Conservation (phyloP, 2,113 vertebrate species). For the Eudyptes chrysolophus region DNA sequence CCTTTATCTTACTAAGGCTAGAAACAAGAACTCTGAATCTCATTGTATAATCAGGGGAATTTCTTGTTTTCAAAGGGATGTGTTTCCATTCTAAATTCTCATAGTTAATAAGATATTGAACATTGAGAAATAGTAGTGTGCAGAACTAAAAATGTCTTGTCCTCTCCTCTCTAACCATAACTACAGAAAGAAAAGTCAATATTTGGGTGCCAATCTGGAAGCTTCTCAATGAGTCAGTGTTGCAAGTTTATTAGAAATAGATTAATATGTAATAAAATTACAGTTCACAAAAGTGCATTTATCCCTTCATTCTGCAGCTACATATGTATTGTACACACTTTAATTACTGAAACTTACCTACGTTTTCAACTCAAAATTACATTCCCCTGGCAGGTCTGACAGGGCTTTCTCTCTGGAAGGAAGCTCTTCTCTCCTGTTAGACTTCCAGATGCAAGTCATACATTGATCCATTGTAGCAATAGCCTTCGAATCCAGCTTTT, state of each 20-base stretch:
- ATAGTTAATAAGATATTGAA: neutral
- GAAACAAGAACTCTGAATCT: neutral
- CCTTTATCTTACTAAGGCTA: neutral
- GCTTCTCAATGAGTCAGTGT: neutral
- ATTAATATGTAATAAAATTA: neutral
- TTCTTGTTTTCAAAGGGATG: neutral
- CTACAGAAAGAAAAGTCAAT: neutral
- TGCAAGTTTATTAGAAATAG: neutral
- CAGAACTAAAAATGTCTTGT: neutral
- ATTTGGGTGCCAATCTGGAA: neutral
- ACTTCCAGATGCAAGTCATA: neutral
- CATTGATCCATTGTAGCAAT: neutral
- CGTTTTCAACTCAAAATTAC: neutral
- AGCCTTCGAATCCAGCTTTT: neutral
- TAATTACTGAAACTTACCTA: neutral
- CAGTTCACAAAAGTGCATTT: neutral
- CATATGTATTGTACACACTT: neutral
- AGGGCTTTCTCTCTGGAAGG: neutral
- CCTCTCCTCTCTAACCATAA: neutral
- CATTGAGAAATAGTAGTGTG: neutral
- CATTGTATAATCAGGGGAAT: neutral
- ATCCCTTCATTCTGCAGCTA: neutral
- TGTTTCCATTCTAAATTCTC: neutral
- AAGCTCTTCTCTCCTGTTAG: neutral
- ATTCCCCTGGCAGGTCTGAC: rapidly evolving